A percentile compares a stretch with the other conserved stretches of the same genome.
These are phyloP conservation scores for Automeris io DNA, from an alignment of 2,888 invertebrate genomes.

Conservation along the genomic window DNA sequence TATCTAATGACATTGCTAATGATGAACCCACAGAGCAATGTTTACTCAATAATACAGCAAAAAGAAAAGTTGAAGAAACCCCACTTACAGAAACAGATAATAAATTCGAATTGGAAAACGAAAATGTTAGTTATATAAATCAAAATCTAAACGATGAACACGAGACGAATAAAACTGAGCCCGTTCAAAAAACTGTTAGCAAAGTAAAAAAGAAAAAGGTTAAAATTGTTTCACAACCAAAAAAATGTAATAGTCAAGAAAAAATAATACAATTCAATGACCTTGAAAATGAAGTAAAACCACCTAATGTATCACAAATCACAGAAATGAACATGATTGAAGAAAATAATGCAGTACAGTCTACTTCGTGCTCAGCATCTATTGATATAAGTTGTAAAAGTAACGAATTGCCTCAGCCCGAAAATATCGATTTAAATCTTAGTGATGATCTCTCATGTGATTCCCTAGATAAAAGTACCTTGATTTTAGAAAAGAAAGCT, in stretches of 20 bases:
- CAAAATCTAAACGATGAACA: not conserved
- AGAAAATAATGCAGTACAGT: not conserved
- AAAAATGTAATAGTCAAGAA: not conserved
- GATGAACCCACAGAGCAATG: not conserved
- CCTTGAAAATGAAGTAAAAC: not conserved
- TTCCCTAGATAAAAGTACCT: not conserved
- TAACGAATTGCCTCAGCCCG: not conserved
- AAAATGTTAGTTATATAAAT: not conserved
- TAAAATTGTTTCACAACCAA: not conserved
- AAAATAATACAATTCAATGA: not conserved
- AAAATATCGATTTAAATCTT: not conserved
- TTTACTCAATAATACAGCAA: not conserved
- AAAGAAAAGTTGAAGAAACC: slow-evolving; percentile 2
- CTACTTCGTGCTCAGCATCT: too few species aligned
- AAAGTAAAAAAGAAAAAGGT: not conserved
- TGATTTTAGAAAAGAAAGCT: not conserved
- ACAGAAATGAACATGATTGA: not conserved
- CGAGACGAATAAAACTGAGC: not conserved
- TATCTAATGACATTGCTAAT: not conserved
- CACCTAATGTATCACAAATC: not conserved
- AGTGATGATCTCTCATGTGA: not conserved
- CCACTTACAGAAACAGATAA: slow-evolving; percentile 6
- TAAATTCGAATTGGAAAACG: not conserved
- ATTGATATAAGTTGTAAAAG: not conserved
- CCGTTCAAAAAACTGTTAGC: not conserved